Evolutionary conservation across 1,140 invertebrate species (phyloP), one percentile per base, ranked within the genome.

Genomic region (Fopius arisanus): DNA sequence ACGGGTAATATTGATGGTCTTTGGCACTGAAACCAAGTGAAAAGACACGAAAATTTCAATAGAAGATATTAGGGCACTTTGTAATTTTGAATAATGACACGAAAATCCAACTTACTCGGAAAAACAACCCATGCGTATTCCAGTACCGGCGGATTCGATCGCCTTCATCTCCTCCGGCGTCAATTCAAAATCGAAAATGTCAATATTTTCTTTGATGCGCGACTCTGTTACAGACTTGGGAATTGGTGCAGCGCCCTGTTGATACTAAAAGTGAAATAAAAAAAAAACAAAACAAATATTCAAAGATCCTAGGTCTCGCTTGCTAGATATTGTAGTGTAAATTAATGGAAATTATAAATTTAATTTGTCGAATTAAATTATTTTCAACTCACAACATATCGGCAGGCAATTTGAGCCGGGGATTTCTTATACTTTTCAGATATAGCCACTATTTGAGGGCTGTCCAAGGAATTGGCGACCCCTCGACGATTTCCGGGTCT

Each of bases 171-270:
- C 94, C 37, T 92, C 90, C 0, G 84, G 78, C 1, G 88, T 89
- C 2, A 95, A 81, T 72, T 90, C 84, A 81, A 95, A 95, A 81
- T 94, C 92, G 77, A 94, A 94, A 1, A 94, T 79, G 43, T 92
- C 81, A 54, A 94, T 91, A 78, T 96, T 96, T 70, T 93, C 87
- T 1, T 86, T 84, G 31, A 96, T 91, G 28, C 93, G 89, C 0
- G 87, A 76, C 72, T 91, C 89, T 63, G 91, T 94, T 1, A 90
- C 89, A 0, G 93, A 94, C 79, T 96, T 96, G 3, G 95, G 94
- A 67, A 96, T 93, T 0, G 92, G 91, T n/a, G 28, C 62, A 2
- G 62, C 62, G 10, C 62, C 62, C 33, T 65, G 62, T 33, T 65
- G 28, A 65, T 31, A 31, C 62, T 2, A 4, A 31, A 19, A 65